Evolutionary conservation across 2,797 vertebrate genomes (phyloP).

Genomic region (Salarias fasciatus): DNA sequence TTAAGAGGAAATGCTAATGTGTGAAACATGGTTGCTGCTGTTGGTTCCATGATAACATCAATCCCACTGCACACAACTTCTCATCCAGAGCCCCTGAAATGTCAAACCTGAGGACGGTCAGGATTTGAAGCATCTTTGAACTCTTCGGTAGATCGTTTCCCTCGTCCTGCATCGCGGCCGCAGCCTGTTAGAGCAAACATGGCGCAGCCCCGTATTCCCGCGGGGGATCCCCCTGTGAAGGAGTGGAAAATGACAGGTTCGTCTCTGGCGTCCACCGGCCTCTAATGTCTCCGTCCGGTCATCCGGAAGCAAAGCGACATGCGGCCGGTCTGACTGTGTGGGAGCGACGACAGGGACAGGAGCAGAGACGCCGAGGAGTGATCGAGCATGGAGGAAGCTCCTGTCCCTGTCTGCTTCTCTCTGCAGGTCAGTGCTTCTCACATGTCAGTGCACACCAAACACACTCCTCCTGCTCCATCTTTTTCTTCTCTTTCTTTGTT

Average conservation of each 20-base stretch:
- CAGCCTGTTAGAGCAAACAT: background rate
- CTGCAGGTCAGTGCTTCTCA: conserved; percentile 59
- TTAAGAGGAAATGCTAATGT: too few relatives aligned
- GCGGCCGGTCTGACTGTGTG: conserved; percentile 27
- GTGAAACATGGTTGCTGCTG: too few relatives aligned
- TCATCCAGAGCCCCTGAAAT: too few relatives aligned
- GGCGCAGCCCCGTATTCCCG: background rate
- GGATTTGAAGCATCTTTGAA: background rate
- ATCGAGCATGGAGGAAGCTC: conserved; percentile 14
- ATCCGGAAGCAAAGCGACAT: conserved; percentile 59
- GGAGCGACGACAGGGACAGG: conserved; percentile 18
- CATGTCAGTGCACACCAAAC: conserved; percentile 58
- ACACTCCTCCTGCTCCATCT: conserved; percentile 23
- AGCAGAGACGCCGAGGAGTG: conserved; percentile 15
- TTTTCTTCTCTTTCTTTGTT: conserved; percentile 12
- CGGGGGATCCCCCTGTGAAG: conserved; percentile 43
- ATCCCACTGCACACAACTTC: too few relatives aligned
- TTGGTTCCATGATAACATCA: too few relatives aligned
- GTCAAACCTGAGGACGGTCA: too few relatives aligned
- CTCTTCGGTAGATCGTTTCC: background rate
- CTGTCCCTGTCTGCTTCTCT: conserved; percentile 49
- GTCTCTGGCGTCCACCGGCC: conserved; percentile 53
- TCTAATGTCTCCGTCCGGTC: conserved; percentile 60
- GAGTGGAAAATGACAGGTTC: conserved; percentile 72
- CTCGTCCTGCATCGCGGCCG: background rate